A percentile compares a stretch with the other conserved stretches of the same genome.
These are phyloP conservation scores for Petrosia ficiformis DNA, from an alignment of 37 sponge, comb jelly and placozoan species.

Conservation along the genomic window DNA sequence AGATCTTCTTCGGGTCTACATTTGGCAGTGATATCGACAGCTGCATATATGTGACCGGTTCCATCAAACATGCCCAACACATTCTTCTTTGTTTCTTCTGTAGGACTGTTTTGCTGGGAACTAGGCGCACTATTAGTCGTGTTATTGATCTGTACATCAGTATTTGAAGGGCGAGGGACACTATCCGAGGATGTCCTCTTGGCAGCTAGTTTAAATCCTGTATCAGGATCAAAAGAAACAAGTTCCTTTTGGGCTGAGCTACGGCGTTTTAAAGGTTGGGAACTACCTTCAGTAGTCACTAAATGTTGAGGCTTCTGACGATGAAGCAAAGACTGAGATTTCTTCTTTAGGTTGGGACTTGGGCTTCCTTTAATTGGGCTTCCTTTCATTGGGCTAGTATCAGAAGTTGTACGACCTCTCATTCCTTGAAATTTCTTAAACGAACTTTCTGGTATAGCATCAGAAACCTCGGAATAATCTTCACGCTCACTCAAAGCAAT, in stretches of 20 bases:
- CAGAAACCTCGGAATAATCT: slow-evolving; percentile 43
- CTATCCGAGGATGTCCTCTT: background rate
- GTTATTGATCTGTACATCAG: background rate
- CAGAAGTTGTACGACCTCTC: background rate
- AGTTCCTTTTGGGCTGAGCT: background rate
- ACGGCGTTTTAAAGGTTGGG: background rate
- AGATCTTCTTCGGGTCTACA: slow-evolving; percentile 24
- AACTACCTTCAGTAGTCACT: background rate
- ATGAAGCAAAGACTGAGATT: too few species aligned
- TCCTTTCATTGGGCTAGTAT: background rate
- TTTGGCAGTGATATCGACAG: slow-evolving; percentile 25
- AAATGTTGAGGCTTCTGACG: background rate
- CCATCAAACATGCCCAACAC: background rate
- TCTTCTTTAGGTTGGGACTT: background rate
- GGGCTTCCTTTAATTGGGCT: background rate
- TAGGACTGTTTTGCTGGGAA: background rate
- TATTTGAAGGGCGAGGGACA: background rate
- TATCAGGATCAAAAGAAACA: background rate
- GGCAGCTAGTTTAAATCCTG: background rate
- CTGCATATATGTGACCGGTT: slow-evolving; percentile 16
- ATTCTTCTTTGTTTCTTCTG: background rate
- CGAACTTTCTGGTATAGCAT: slow-evolving; percentile 6
- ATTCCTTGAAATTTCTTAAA: background rate
- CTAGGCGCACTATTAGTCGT: background rate
- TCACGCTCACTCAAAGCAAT: background rate